A percentile compares a stretch with the other conserved stretches of the same genome.
These are phyloP conservation scores for Euproctis similis DNA, from an alignment of 2,888 invertebrate genomes.

Conservation along the genomic window DNA sequence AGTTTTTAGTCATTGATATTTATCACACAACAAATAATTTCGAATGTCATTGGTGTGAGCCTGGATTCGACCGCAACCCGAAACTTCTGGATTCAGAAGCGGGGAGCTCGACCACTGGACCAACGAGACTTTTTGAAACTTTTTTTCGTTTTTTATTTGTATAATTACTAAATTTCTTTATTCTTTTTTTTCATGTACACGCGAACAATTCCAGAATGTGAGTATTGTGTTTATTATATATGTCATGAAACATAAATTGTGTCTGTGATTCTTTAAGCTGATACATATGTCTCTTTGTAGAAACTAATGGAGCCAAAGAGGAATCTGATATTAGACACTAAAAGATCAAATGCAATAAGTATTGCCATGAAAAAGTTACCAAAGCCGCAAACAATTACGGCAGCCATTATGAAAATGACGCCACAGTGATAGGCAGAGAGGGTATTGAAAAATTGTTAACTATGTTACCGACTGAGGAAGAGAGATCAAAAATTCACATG, in stretches of 20 bases:
- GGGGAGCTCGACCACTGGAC: too few species aligned
- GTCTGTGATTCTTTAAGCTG: too few species aligned
- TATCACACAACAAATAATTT: too few species aligned
- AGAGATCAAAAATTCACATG: slow-evolving; percentile 95
- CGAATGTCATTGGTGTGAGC: too few species aligned
- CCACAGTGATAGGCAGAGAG: slow-evolving; percentile 97
- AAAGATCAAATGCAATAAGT: slow-evolving; percentile 98
- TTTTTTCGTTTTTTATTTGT: too few species aligned
- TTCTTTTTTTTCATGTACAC: slow-evolving; percentile 33
- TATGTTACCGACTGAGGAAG: slow-evolving; percentile 98
- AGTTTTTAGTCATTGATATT: too few species aligned
- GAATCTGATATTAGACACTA: slow-evolving; percentile 91
- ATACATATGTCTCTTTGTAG: too few species aligned
- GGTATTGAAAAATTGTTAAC: slow-evolving; percentile 98
- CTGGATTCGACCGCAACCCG: too few species aligned
- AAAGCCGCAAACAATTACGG: slow-evolving; percentile 97
- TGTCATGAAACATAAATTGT: too few species aligned
- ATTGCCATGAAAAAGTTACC: slow-evolving; percentile 99
- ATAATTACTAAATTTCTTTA: slow-evolving; percentile 6
- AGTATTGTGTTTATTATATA: slow-evolving; percentile 22
- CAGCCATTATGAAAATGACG: slow-evolving; percentile 99
- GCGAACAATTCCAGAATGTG: slow-evolving; percentile 38
- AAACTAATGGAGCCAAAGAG: slow-evolving; percentile 69
- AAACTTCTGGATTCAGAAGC: too few species aligned
- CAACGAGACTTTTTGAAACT: too few species aligned